Evolutionary conservation across 2,113 vertebrate genomes (phyloP), one percentile per base, ranked within the genome.

Genomic region (Chaetorhynchus papuensis): DNA sequence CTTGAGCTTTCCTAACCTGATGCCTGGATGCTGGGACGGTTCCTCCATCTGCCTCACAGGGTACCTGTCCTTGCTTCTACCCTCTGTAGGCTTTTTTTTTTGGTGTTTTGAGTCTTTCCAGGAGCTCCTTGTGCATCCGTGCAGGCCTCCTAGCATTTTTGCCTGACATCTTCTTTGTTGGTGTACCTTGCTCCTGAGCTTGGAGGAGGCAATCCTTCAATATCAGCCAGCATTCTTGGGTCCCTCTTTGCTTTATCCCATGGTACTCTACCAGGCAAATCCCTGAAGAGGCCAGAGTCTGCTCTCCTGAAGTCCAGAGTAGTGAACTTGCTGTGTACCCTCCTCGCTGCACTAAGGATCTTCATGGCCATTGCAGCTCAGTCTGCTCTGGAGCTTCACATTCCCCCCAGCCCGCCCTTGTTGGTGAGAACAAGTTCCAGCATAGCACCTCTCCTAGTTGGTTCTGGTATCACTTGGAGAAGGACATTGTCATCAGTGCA

Each of bases 401-500:
- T 72, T 52, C 3, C 17, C 15, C 64, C 19, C n/a, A 39, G 39
- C 39, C 20, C 52, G 44, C 19, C n/a, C 10, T 21, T 41, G 27
- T 47, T 79, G 52, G 10, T 85, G 39, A 53, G 35, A 79, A 15
- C 44, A 65, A 41, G n/a, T 22, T 72, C 24, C 52, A 65, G 33
- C 24, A 16, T 12, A 35, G 24, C 28, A 39, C 17, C 10, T 72
- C 21, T 66, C 21, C n/a, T 45, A 3, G 17, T 1, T 83, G 41
- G 13, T 45, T 75, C 26, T 16, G 39, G 11, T 68, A 12, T 45
- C 45, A 30, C 28, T 53, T 89, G 26, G n/a, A 53, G 39, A 52
- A 59, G 30, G n/a, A 59, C 0, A 0, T 45, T 30, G 18, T 70
- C 35, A 44, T 37, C 18, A 63, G 0, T 47, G 12, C 11, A 47